Conservation (phyloP, 2,113 vertebrate genomes). For the Sphyrna mokarran region DNA sequence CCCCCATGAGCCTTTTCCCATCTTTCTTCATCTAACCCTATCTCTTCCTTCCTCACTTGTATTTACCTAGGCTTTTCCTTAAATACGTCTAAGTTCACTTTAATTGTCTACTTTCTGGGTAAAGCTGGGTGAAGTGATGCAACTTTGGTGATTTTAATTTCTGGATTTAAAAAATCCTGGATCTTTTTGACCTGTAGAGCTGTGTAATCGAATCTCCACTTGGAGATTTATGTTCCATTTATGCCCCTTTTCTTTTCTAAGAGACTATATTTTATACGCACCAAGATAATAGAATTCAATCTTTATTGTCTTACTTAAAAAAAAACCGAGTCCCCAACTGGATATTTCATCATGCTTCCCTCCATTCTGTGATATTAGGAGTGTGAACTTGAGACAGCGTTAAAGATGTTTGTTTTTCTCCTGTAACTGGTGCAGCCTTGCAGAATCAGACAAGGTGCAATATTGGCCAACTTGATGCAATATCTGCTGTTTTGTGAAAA, state of each 20-base stretch:
- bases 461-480: neutral
- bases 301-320: no score
- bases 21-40: neutral
- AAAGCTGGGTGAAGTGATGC: neutral
- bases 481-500: no score
- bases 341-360: neutral
- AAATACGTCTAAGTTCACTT: neutral
- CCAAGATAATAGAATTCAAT: neutral
- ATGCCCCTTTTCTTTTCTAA: neutral
- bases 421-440: no score
- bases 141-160: neutral
- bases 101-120: neutral
- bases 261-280: neutral
- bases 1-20: neutral
- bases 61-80: neutral
- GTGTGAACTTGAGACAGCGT: neutral
- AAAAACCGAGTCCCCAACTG: neutral
- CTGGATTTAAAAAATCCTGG: neutral
- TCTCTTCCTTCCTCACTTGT: neutral
- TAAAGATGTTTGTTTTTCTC: no score
- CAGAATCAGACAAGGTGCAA: neutral
- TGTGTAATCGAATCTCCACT: no score
- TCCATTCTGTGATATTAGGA: neutral
- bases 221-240: no score
- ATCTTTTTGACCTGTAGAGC: neutral